Percentiles rank a stretch among this genome's conserved stretches.
phyloP scores from a whole-genome alignment of 2,113 vertebrate species.

The Oncorhynchus keta region DNA sequence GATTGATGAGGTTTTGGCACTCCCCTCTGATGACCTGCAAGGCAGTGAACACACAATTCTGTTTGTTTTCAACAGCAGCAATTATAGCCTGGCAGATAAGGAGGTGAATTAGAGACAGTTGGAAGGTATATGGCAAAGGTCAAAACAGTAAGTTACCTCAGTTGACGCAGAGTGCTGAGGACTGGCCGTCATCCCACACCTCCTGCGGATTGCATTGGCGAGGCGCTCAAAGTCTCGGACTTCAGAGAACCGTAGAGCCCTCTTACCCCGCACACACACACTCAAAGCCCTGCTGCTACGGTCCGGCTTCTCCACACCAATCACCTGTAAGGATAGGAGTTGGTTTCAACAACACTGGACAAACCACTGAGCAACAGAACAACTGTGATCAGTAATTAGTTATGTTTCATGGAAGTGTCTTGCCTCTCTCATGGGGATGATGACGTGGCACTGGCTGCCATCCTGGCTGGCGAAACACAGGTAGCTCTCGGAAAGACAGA shows the following conservation, averaged over 20 bases:
- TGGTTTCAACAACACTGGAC: not conserved
- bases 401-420: conserved; percentile 15
- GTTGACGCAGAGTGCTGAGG: conserved; percentile 72
- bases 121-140: not conserved
- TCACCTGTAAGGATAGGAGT: conserved; percentile 68
- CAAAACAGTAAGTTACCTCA: conserved; percentile 75
- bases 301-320: conserved; percentile 83
- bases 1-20: conserved; percentile 72
- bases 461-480: conserved; percentile 95
- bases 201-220: conserved; percentile 79
- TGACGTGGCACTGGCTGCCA: conserved; percentile 85
- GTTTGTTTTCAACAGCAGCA: not conserved
- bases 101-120: not conserved
- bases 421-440: conserved; percentile 93
- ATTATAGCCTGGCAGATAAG: not conserved
- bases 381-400: not conserved
- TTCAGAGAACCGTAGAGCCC: conserved; percentile 89
- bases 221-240: conserved; percentile 85
- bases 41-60: not conserved
- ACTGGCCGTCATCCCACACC: conserved; percentile 75
- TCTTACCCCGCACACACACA: conserved; percentile 87
- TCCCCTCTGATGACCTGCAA: conserved; percentile 59
- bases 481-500: conserved; percentile 94
- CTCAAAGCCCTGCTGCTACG: conserved; percentile 78
- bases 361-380: not conserved